Conservation (phyloP, 2,797 vertebrate genomes). For the Xiphophorus birchmanni region DNA sequence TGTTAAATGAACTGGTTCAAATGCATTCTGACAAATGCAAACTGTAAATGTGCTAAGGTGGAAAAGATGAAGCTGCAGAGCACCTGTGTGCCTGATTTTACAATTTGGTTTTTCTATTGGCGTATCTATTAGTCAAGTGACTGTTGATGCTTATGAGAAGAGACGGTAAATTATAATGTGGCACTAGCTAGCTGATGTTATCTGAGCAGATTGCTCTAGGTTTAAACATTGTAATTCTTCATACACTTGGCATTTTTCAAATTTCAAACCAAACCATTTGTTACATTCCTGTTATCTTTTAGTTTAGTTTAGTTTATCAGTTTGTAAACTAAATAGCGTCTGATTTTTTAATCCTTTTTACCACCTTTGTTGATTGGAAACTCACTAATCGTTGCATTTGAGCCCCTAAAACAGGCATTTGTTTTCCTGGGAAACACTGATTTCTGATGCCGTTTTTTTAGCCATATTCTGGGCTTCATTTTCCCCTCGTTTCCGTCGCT, state of each 20-base stretch:
- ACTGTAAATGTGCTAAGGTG: not conserved
- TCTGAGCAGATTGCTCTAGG: not conserved
- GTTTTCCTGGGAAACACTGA: not conserved
- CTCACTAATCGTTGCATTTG: not conserved
- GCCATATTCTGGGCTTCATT: no score
- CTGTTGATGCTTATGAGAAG: not conserved
- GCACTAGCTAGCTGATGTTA: not conserved
- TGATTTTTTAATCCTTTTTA: not conserved
- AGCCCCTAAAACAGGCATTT: not conserved
- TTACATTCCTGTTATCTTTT: not conserved
- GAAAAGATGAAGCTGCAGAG: not conserved
- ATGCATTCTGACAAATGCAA: not conserved
- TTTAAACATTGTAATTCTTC: not conserved
- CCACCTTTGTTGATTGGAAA: not conserved
- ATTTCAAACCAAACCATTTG: not conserved
- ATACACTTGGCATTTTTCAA: not conserved
- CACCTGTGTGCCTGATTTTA: not conserved
- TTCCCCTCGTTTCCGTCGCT: not conserved
- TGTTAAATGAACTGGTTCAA: not conserved
- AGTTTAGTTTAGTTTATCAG: not conserved
- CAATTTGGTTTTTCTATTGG: not conserved
- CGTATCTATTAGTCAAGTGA: not conserved
- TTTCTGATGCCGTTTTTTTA: not conserved
- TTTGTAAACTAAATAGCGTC: not conserved
- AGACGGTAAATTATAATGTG: not conserved